Base-by-base conservation (phyloP, 1,140 invertebrate species). In the Drosophila ananassae region DNA sequence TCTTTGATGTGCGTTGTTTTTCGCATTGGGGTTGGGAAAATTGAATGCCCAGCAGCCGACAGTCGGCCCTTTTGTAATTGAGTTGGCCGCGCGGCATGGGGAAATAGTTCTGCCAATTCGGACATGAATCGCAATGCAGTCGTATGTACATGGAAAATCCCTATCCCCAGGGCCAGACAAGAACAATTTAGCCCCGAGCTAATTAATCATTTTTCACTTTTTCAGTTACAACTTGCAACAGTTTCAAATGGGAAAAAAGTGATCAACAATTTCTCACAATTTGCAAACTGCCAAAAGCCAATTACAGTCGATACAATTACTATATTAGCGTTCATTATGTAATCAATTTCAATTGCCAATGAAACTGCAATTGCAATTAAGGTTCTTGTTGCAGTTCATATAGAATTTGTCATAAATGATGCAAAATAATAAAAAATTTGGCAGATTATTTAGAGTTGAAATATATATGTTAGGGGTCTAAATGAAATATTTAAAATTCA, bases 1-100 rank as follows among this genome's bases (percentile, higher is more conserved):
- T 58, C 71, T 75, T 75, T 75, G 71, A 75, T 66, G 60, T 59
- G 71, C 71, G 53, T 75, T 75, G 71, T 66, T 75, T 74, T 74
- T 74, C 58, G 44, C 28, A 12, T 8, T 55, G 32, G 32, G 2
- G 44, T 34, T 51, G 30, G 52, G 30, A 34, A 73, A 73, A 73
- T 63, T 73, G 71, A 72, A 73, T 73, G 71, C 25, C 39, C 59
- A 74, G 37, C 48, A 58, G 62, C 62, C 48, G 55, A 17, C 41
- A 55, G 32, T 30, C 32, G 67, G 67, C 32, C 12, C 32, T 32
- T 50, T 75, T 75, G 60, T 75, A 75, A 75, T 75, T 75, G 72
- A 75, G 72, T 75, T 66, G 61, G 69, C 52, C 37, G 41, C 8
- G 17, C 54, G 32, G 67, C 64, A 75, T 75, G 72, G 69, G 44